These are phyloP conservation scores for Australoheros facetus DNA, from an alignment of 2,797 vertebrate genomes.

Conservation along the genomic window DNA sequence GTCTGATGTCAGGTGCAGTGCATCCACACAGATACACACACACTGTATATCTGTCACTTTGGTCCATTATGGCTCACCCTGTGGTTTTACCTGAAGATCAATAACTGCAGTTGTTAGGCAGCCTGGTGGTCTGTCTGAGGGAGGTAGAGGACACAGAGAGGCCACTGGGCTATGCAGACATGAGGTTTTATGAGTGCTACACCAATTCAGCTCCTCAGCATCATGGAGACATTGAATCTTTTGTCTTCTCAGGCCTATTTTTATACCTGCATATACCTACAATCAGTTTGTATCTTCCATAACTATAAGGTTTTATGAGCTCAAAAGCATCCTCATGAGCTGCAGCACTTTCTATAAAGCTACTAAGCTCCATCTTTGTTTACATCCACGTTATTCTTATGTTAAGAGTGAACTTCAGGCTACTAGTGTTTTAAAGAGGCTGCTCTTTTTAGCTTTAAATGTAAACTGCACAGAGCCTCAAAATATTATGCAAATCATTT, in stretches of 20 bases:
- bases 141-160: constrained; percentile 1
- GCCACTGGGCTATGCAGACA: neutral
- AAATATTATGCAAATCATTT: constrained; percentile 23
- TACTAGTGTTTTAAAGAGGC: neutral
- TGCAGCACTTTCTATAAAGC: constrained; percentile 1
- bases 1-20: constrained; percentile 22
- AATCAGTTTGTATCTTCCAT: constrained; percentile 15
- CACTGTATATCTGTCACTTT: constrained; percentile 42
- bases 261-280: neutral
- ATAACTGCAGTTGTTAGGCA: constrained; percentile 37
- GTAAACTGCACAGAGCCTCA: neutral
- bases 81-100: constrained; percentile 54
- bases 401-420: neutral
- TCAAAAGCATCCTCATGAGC: neutral
- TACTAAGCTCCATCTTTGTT: neutral
- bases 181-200: neutral
- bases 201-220: neutral
- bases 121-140: constrained; percentile 14
- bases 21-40: constrained; percentile 37
- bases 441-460: constrained; percentile 13
- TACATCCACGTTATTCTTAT: neutral
- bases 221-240: neutral
- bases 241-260: neutral
- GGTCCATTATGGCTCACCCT: constrained; percentile 26
- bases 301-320: neutral